phyloP scores from a whole-genome alignment of 1,140 invertebrate genomes.

The Odontomachus brunneus region DNA sequence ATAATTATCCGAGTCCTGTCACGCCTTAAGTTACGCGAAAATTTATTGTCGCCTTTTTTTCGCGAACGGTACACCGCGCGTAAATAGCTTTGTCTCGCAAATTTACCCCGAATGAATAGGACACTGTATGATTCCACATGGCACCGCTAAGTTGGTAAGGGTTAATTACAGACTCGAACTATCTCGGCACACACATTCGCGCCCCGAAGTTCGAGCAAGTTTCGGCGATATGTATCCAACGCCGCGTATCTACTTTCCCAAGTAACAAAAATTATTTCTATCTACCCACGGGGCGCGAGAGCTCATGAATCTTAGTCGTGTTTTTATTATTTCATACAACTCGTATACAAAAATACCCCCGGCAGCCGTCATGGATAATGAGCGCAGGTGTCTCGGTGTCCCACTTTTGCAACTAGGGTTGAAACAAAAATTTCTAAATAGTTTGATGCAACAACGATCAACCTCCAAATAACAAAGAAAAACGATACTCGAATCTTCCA shows the following conservation, averaged over 20 bases:
- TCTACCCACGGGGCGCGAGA: constrained; percentile 16
- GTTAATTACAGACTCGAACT: constrained; percentile 61
- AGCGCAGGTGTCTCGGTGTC: constrained; percentile 12
- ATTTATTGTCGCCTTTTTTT: not conserved
- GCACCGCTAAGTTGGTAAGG: constrained; percentile 58
- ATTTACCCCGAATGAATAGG: constrained; percentile 50
- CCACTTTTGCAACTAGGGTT: not conserved
- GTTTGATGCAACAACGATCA: constrained; percentile 7
- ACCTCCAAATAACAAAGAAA: constrained; percentile 18
- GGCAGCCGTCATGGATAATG: constrained; percentile 24
- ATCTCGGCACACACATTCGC: constrained; percentile 57
- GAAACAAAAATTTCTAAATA: constrained; percentile 15
- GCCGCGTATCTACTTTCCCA: constrained; percentile 48
- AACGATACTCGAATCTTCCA: not conserved
- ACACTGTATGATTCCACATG: constrained; percentile 60
- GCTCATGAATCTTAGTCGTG: constrained; percentile 35
- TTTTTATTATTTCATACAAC: constrained; percentile 46
- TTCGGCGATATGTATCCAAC: constrained; percentile 48
- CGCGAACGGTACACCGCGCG: not conserved
- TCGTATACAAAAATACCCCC: constrained; percentile 32
- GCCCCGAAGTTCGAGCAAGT: constrained; percentile 49
- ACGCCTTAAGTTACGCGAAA: not conserved
- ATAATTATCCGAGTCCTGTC: not conserved
- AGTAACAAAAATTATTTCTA: constrained; percentile 58
- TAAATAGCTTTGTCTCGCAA: constrained; percentile 38